phyloP scores from a whole-genome alignment of 2,113 vertebrate species.

The Myanophis thanlyinensis region DNA sequence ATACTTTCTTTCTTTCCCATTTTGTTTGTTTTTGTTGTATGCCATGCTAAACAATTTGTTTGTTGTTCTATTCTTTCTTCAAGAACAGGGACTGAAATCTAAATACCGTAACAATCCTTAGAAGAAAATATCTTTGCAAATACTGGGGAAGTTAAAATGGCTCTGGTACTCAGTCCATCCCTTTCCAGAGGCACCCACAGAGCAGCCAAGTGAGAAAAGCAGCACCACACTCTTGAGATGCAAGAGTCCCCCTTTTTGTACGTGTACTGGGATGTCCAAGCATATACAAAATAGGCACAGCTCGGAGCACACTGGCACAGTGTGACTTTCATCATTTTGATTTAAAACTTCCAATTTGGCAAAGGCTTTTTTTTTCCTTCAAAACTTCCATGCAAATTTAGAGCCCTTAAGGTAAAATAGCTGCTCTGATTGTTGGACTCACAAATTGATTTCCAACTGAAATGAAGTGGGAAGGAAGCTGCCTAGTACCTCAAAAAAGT shows the following conservation, averaged over 20 bases:
- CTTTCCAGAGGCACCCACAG: background rate
- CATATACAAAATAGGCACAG: background rate
- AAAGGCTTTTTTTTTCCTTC: background rate
- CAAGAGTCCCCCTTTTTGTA: background rate
- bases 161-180: background rate
- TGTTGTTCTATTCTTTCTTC: background rate
- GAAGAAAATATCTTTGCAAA: background rate
- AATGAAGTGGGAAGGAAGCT: background rate
- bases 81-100: background rate
- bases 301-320: background rate
- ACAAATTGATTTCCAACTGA: background rate
- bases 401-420: background rate
- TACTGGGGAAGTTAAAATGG: background rate
- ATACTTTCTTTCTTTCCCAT: background rate
- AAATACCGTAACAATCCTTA: background rate
- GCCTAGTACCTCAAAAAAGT: background rate
- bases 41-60: background rate
- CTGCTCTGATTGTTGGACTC: background rate
- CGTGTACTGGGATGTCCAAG: background rate
- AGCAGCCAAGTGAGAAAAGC: background rate
- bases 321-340: background rate
- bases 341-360: background rate
- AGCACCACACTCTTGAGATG: background rate
- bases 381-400: background rate
- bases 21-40: background rate